Percentiles rank a stretch among this genome's conserved stretches.
Evolutionary conservation across 2,113 vertebrate species (phyloP).

Genomic region (Lepidothrix coronata): DNA sequence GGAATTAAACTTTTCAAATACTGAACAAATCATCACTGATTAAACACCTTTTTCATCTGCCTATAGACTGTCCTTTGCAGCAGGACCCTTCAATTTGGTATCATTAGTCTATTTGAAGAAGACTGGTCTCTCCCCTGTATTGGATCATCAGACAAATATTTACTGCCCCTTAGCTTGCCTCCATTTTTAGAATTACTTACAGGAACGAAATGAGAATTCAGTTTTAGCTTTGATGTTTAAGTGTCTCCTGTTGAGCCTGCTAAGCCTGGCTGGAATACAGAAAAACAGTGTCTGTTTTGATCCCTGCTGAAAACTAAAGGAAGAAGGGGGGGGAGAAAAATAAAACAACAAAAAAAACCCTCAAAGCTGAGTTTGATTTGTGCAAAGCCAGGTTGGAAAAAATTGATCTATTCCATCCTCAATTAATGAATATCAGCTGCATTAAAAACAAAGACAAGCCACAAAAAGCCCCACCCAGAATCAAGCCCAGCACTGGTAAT

Average conservation of each 20-base stretch:
- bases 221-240: conserved; percentile 19
- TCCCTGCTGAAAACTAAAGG: background rate
- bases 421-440: background rate
- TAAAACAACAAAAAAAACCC: background rate
- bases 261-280: background rate
- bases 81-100: background rate
- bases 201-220: conserved; percentile 20
- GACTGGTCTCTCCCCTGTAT: background rate
- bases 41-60: background rate
- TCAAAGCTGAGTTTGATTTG: background rate
- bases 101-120: background rate
- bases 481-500: background rate
- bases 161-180: background rate
- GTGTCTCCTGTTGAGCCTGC: background rate
- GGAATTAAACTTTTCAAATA: background rate
- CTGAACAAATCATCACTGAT: background rate
- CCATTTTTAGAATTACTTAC: background rate
- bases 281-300: background rate
- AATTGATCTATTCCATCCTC: background rate
- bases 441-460: background rate
- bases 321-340: background rate
- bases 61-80: background rate
- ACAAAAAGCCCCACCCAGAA: background rate
- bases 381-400: background rate
- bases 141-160: background rate